Percentiles rank a stretch among this genome's conserved stretches.
Evolutionary conservation across 2,797 vertebrate species (phyloP).

Genomic region (Darevskia mixta): DNA sequence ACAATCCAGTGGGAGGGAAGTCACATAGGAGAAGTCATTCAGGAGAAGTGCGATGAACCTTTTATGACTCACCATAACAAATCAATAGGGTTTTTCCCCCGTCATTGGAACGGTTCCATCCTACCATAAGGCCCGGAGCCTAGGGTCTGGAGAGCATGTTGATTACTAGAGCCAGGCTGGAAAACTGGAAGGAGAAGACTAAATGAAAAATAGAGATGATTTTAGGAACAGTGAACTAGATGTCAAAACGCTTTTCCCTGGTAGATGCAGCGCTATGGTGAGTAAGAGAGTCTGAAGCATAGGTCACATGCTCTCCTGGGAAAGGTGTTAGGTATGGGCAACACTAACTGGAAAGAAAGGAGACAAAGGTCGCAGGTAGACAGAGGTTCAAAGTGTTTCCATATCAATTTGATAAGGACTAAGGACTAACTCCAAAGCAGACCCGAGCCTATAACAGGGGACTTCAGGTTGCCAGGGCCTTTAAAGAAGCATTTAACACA

Average conservation of each 20-base stretch:
- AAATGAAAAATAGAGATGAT: neutral
- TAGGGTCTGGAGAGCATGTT: neutral
- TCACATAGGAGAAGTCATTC: neutral
- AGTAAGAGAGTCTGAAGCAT: neutral
- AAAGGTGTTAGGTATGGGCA: neutral
- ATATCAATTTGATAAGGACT: neutral
- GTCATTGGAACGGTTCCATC: neutral
- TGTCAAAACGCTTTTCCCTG: neutral
- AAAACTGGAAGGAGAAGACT: neutral
- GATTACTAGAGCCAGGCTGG: neutral
- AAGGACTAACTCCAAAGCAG: neutral
- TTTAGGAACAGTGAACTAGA: neutral
- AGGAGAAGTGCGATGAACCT: neutral
- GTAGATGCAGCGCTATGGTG: neutral
- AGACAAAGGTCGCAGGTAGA: neutral
- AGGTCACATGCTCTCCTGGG: neutral
- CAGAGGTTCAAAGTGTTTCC: neutral
- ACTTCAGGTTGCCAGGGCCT: neutral
- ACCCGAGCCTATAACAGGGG: neutral
- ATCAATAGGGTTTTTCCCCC: neutral
- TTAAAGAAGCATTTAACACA: conserved; percentile 9
- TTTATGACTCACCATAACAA: neutral
- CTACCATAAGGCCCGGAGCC: neutral
- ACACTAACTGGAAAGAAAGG: neutral
- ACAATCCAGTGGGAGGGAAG: neutral